Conservation (phyloP, 2,113 vertebrate species). For the Bambusicola thoracicus region DNA sequence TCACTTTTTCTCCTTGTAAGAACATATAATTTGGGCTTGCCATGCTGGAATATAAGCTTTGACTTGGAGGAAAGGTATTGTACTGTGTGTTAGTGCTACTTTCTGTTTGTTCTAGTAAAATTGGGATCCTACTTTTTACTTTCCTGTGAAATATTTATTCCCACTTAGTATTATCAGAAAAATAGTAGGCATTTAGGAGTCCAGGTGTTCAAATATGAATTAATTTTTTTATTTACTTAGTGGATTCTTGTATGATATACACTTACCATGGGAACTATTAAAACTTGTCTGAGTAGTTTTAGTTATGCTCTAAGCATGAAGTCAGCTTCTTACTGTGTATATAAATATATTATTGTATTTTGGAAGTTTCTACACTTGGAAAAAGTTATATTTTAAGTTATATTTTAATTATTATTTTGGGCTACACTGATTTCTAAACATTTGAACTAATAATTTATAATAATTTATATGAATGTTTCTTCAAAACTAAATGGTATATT, state of each 20-base stretch:
- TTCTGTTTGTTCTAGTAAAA: not conserved
- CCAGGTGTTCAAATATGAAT: not conserved
- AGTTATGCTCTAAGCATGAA: not conserved
- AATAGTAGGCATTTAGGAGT: not conserved
- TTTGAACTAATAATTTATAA: not conserved
- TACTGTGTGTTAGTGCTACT: not conserved
- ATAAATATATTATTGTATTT: not conserved
- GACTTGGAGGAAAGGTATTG: not conserved
- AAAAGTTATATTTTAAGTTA: not conserved
- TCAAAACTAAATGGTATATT: not conserved
- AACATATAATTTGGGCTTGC: not conserved
- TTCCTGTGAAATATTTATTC: not conserved
- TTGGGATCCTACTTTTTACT: not conserved
- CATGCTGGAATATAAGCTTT: not conserved
- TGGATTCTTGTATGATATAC: not conserved
- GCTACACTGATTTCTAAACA: not conserved
- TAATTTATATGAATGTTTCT: not conserved
- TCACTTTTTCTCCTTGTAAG: not conserved
- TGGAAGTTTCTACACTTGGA: not conserved
- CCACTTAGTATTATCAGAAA: not conserved
- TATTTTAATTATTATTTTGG: not conserved
- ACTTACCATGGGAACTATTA: constrained; percentile 2
- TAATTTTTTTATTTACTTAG: not conserved
- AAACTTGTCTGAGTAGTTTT: not conserved
- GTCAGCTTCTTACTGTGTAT: not conserved